Evolutionary conservation across 2,888 invertebrate genomes (phyloP), one percentile per base, ranked within the genome.

Genomic region (Drosophila multiciliata): DNA sequence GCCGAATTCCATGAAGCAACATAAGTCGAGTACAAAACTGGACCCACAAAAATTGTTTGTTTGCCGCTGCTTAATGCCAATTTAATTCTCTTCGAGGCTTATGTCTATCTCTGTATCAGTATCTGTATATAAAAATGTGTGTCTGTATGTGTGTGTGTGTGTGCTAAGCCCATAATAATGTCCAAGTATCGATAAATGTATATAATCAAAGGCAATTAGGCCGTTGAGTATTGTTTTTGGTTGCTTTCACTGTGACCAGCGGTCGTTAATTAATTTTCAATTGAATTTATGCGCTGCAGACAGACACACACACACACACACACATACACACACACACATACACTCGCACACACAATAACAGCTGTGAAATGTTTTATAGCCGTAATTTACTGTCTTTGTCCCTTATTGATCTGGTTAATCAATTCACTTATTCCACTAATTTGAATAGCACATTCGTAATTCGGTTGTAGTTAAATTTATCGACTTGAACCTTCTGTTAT

Each of bases 191-290:
- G 84, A 80, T 83, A 78, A 79, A 82, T 65, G 54, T 53, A 68
- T 72, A 78, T 83, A 80, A 82, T 87, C 84, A 84, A 80, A 75
- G 84, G 80, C 82, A 84, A 84, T 87, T 87, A 87, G 78, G 83
- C 62, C 73, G 75, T 80, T 64, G 57, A 82, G 70, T 57, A 71
- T 66, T 64, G 48, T 42, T 69, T 26, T 64, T 65, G n/a, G 33
- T 48, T 63, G n/a, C 42, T 36, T 38, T 33, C 38, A 9, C 11
- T 38, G n/a, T 29, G 68, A 59, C 26, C 66, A 49, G 50, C 8
- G 55, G 49, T 64, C 50, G 52, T 82, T 86, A 87, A 87, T 87
- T 83, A 75, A 84, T 87, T 84, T 86, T 69, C 68, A 83, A 86
- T 79, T 54, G 50, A 76, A 81, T 78, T 76, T 72, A 80, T 72